A percentile compares a stretch with the other conserved stretches of the same genome.
phyloP scores from a whole-genome alignment of 2,113 vertebrate genomes.

The Saimiri boliviensis region DNA sequence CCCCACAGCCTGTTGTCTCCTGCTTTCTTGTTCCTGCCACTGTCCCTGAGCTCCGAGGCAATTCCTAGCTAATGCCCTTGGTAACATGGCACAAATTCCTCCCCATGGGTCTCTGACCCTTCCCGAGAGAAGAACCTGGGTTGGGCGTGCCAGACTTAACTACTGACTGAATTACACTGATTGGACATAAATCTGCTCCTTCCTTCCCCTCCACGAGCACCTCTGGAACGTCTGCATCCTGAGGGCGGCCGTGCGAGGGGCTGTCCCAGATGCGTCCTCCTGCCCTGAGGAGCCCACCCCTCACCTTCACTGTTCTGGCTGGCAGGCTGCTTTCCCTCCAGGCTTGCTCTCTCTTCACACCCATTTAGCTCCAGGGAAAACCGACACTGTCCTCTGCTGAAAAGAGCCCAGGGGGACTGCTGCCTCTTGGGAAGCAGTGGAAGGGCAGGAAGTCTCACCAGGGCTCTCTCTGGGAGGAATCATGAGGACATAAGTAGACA shows the following conservation, averaged over 20 bases:
- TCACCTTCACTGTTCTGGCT: neutral
- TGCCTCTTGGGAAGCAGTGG: neutral
- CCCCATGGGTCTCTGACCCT: neutral
- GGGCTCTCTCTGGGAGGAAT: neutral
- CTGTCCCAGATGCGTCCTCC: fast-evolving
- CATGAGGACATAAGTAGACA: neutral
- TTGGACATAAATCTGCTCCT: neutral
- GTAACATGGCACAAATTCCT: neutral
- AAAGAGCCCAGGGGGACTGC: too few relatives aligned
- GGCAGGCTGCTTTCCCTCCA: neutral
- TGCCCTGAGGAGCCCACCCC: fast-evolving
- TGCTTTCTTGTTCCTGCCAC: fast-evolving
- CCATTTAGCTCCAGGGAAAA: neutral
- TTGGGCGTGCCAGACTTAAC: fast-evolving
- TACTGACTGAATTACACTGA: neutral
- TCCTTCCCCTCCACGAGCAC: fast-evolving
- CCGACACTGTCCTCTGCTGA: neutral
- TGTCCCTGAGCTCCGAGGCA: neutral
- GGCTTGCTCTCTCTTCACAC: neutral
- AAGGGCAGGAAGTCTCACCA: neutral
- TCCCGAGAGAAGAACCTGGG: neutral
- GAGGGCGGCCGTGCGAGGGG: fast-evolving
- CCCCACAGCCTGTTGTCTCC: neutral
- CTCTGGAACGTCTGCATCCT: neutral
- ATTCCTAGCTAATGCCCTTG: neutral